Conservation (phyloP, 2,797 vertebrate species). For the Pteronotus mesoamericanus region DNA sequence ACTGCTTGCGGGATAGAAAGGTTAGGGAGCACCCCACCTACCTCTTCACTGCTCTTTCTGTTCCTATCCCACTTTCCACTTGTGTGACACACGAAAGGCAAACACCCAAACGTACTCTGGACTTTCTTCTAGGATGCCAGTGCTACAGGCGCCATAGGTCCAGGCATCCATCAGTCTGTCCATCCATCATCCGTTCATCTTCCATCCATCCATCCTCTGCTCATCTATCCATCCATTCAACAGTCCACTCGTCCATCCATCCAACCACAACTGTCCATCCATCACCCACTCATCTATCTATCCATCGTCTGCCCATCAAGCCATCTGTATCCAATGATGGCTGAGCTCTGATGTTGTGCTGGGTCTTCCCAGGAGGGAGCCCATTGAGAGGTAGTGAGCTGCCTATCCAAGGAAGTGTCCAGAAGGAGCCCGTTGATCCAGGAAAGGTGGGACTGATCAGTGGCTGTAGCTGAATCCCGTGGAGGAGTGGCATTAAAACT, state of each 20-base stretch:
- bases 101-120: background rate
- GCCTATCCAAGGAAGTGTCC: background rate
- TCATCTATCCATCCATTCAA: background rate
- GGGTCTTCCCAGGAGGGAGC: background rate
- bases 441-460: background rate
- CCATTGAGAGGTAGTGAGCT: background rate
- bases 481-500: background rate
- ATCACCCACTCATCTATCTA: background rate
- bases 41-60: background rate
- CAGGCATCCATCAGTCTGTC: background rate
- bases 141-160: accelerated
- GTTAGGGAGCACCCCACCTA: background rate
- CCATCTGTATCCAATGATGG: background rate
- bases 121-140: background rate
- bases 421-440: background rate
- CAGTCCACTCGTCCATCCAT: too few relatives aligned
- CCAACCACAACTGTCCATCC: background rate
- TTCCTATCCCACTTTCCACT: background rate
- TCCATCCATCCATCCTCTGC: background rate
- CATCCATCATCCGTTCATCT: background rate
- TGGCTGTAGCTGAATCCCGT: background rate
- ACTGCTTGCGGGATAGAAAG: accelerated
- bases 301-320: background rate
- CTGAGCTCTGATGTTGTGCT: background rate
- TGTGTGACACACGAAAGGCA: background rate